A percentile compares a stretch with the other conserved stretches of the same genome.
Conservation (phyloP, 1,140 invertebrate species). For the Diabrotica virgifera region DNA sequence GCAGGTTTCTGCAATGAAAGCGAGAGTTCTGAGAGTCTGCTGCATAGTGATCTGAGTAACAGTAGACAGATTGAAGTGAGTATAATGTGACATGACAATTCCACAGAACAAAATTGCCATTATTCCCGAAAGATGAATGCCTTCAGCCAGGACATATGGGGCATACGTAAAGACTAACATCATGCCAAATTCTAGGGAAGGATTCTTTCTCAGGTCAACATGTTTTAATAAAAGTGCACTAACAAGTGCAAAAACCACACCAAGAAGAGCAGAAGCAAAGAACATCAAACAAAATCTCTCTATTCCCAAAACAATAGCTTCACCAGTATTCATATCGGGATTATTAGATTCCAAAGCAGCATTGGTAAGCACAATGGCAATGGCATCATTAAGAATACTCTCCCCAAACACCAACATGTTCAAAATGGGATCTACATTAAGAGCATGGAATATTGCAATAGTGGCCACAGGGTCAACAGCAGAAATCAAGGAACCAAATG, state of each 20-base stretch:
- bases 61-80: slow-evolving; percentile 97
- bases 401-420: slow-evolving; percentile 99
- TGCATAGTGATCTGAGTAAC: slow-evolving; percentile 99
- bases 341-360: slow-evolving; percentile 77
- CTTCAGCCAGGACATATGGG: slow-evolving; percentile 96
- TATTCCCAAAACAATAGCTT: slow-evolving; percentile 86
- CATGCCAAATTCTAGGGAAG: slow-evolving; percentile 96
- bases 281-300: slow-evolving; percentile 96
- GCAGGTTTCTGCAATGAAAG: slow-evolving; percentile 97
- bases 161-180: slow-evolving; percentile 98
- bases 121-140: slow-evolving; percentile 93
- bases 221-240: slow-evolving; percentile 94
- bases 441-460: slow-evolving; percentile 95
- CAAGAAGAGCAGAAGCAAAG: slow-evolving; percentile 96
- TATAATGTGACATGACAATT: slow-evolving; percentile 99
- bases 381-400: slow-evolving; percentile 96
- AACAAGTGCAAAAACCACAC: slow-evolving; percentile 90
- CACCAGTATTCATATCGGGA: slow-evolving; percentile 68
- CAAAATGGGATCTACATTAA: slow-evolving; percentile 91
- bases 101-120: slow-evolving; percentile 99
- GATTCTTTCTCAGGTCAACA: slow-evolving; percentile 94
- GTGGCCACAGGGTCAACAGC: slow-evolving; percentile 98
- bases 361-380: slow-evolving; percentile 94
- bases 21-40: slow-evolving; percentile 95
- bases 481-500: slow-evolving; percentile 97